These are phyloP conservation scores for Micronisus gabar DNA, from an alignment of 2,113 vertebrate genomes.

Conservation along the genomic window DNA sequence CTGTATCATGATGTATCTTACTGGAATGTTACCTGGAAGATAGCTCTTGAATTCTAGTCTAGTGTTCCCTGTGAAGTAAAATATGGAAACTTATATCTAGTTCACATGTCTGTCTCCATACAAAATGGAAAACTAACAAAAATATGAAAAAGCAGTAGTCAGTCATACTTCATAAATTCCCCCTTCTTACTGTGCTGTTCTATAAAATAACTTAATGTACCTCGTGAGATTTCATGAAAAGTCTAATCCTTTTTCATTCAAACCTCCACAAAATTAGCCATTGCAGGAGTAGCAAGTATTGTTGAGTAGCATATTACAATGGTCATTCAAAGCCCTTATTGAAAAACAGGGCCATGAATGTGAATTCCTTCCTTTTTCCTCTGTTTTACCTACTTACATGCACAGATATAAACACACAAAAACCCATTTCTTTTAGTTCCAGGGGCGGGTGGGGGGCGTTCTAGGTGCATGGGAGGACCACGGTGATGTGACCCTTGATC, in stretches of 20 bases:
- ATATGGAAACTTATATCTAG: background rate
- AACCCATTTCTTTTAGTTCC: too few relatives aligned
- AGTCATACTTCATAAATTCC: constrained; percentile 56
- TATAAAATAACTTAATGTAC: constrained; percentile 39
- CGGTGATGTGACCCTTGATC: rapidly evolving
- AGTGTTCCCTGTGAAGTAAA: background rate
- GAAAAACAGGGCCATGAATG: background rate
- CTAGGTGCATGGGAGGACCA: background rate
- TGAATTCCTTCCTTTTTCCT: background rate
- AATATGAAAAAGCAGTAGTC: constrained; percentile 46
- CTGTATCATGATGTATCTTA: background rate
- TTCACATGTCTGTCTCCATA: background rate
- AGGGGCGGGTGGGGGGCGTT: rapidly evolving
- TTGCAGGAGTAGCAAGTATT: background rate
- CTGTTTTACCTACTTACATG: background rate
- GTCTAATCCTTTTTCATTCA: background rate
- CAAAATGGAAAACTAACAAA: constrained; percentile 55
- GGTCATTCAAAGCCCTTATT: background rate
- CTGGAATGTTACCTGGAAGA: background rate
- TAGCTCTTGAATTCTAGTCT: background rate
- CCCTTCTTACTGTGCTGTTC: constrained; percentile 23
- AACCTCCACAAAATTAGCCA: background rate
- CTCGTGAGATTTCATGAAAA: constrained; percentile 36
- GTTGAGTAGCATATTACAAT: background rate
- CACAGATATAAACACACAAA: background rate